Conservation (phyloP, 2,113 vertebrate genomes). For the Prolemur simus region DNA sequence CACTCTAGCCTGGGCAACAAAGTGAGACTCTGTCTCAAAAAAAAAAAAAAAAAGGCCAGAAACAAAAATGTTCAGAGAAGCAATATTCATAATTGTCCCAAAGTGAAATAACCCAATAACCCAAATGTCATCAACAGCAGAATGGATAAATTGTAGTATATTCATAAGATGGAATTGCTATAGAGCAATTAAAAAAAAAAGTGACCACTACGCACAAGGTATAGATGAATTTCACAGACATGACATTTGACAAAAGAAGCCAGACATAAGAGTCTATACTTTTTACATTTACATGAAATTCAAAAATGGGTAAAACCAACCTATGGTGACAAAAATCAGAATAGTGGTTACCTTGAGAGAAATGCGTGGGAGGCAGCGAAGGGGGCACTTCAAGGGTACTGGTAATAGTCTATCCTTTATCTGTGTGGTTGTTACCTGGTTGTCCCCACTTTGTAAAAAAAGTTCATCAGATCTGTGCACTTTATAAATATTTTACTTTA, state of each 20-base stretch:
- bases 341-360: not conserved
- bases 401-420: not conserved
- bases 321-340: not conserved
- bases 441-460: not conserved
- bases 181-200: not conserved
- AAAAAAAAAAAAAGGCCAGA: not conserved
- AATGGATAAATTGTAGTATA: not conserved
- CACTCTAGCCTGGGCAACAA: too few species aligned
- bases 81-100: not conserved
- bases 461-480: not conserved
- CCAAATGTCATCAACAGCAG: not conserved
- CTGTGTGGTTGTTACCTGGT: not conserved
- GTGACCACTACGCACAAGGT: not conserved
- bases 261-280: not conserved
- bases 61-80: not conserved
- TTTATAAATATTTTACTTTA: not conserved
- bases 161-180: not conserved
- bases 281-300: not conserved
- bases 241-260: not conserved
- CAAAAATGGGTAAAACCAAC: not conserved
- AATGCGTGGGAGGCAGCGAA: not conserved
- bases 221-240: not conserved
- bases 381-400: not conserved
- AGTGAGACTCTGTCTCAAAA: too few species aligned
- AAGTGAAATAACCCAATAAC: not conserved